Base-by-base conservation (phyloP, 2,797 vertebrate genomes). In the Pogonophryne albipinna region DNA sequence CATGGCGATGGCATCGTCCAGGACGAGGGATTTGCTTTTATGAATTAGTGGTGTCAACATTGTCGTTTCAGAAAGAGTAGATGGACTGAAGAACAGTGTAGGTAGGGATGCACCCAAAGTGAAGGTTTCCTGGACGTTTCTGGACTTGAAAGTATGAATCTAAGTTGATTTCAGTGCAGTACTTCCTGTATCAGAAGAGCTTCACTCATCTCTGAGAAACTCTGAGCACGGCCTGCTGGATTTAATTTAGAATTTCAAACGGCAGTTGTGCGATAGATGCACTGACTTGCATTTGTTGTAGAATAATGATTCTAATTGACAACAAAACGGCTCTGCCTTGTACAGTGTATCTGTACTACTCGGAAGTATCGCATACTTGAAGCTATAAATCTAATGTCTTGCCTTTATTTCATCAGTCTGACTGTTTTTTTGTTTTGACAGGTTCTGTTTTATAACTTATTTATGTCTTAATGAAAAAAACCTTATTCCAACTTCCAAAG, bases 401-500 rank as follows among this genome's bases (percentile, higher is more conserved):
- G 97, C 97, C 96, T 96, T 95, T 96, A 94, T 95, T 94, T 93
- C 87, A 79, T 85, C 53, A 82, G 79, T 92, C 83, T 66, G 56
- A 86, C 56, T 75, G 74, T 12, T 83, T 82, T 31, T 85, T 88
- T 89, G 76, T 93, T 94, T 91, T 88, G 95, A 95, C 94, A 94
- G 93, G 79, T 89, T 94, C 81, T 87, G 87, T 95, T 93, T 95
- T 94, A 93, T 94, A 93, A 93, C 88, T 92, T 95, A 95, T 95
- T 96, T 95, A 95, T 95, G 92, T 95, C 89, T 95, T 94, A 94
- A 96, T 91, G 83, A 89, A 90, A 76, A 72, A 83, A 91, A 96
- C 96, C 96, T 96, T 95, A 95, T 96, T 97, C 94, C 94, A 95
- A 96, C 93, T 94, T 98, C 98, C 98, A 99, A 99, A 99, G 97